phyloP scores from a whole-genome alignment of 2,888 invertebrate species.

The Sesia bembeciformis region DNA sequence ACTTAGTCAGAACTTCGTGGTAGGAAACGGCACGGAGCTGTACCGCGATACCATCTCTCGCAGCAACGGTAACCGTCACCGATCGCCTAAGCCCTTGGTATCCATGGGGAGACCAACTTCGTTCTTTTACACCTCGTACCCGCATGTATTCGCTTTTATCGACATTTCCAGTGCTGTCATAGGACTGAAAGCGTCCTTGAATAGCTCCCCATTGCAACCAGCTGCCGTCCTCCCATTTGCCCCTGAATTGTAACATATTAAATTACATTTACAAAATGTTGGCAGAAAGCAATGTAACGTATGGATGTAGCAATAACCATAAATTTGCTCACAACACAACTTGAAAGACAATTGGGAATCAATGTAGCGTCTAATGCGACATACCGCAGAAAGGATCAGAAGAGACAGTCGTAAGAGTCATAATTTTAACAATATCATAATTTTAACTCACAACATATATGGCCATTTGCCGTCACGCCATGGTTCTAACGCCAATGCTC shows the following conservation, averaged over 20 bases:
- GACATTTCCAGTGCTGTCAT: slow-evolving; percentile 40
- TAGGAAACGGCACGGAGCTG: slow-evolving; percentile 69
- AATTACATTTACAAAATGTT: neutral
- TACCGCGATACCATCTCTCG: slow-evolving; percentile 73
- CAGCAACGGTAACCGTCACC: slow-evolving; percentile 43
- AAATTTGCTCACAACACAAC: no score
- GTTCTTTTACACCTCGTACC: slow-evolving; percentile 65
- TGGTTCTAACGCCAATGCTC: slow-evolving; percentile 70
- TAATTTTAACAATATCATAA: no score
- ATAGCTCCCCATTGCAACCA: slow-evolving; percentile 79
- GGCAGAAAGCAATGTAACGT: neutral
- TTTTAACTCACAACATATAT: slow-evolving; percentile 62
- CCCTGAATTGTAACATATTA: slow-evolving; percentile 23
- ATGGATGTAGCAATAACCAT: no score
- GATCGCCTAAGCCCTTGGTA: slow-evolving; percentile 34
- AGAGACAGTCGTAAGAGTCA: no score
- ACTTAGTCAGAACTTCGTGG: slow-evolving; percentile 71
- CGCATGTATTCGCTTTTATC: slow-evolving; percentile 50
- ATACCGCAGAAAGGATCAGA: no score
- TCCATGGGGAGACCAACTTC: slow-evolving; percentile 45
- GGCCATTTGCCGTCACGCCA: slow-evolving; percentile 76
- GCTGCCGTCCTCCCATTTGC: slow-evolving; percentile 50
- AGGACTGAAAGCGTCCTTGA: slow-evolving; percentile 71
- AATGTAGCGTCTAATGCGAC: no score
- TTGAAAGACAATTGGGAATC: no score